Conservation (phyloP, 2,797 vertebrate species). For the Molossus alvarezi region DNA sequence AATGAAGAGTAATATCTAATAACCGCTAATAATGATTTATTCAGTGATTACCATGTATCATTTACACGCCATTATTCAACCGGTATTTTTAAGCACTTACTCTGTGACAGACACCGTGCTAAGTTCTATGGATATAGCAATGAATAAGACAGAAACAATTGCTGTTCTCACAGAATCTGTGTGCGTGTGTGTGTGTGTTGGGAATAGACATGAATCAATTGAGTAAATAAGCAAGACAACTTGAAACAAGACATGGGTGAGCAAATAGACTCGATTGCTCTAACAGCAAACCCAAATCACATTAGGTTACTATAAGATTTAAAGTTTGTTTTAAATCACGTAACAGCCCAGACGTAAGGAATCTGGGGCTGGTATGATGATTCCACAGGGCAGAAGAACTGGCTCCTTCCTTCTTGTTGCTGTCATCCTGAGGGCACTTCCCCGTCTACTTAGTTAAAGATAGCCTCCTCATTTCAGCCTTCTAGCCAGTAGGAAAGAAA, state of each 20-base stretch:
- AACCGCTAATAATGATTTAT: neutral
- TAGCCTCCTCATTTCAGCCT: neutral
- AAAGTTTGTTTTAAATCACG: conserved; percentile 20
- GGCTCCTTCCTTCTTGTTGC: neutral
- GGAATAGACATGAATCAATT: neutral
- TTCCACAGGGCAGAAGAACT: neutral
- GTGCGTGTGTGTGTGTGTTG: neutral
- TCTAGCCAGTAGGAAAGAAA: neutral
- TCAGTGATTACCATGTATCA: neutral
- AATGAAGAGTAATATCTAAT: neutral
- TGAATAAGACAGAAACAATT: neutral
- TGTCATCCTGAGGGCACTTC: neutral
- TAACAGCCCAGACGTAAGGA: neutral
- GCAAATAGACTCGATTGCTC: neutral
- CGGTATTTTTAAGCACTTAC: conserved; percentile 8
- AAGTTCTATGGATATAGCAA: neutral
- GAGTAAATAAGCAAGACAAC: conserved; percentile 33
- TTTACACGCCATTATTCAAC: neutral
- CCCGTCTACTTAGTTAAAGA: neutral
- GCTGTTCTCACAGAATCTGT: neutral
- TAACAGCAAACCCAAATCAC: conserved; percentile 13
- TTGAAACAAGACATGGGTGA: neutral
- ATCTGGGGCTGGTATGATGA: neutral
- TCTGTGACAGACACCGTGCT: neutral
- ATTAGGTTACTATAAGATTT: neutral